phyloP scores from a whole-genome alignment of 1,140 invertebrate species.

The Brachionus rotundiformis region DNA sequence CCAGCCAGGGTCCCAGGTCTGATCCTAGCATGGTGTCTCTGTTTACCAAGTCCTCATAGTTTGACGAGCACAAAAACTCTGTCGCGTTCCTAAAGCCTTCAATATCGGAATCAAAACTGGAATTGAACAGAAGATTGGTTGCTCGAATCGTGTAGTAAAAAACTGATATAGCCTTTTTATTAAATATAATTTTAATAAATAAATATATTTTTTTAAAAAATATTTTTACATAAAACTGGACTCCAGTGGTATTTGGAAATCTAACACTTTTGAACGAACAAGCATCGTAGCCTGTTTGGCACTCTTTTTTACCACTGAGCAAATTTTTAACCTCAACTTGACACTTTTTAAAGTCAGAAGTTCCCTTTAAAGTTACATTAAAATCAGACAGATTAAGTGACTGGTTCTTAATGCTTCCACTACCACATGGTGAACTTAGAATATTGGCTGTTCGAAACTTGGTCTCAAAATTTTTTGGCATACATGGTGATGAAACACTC shows the following conservation, averaged over 20 bases:
- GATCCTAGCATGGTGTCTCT: background rate
- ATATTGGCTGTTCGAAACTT: background rate
- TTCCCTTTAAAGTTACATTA: background rate
- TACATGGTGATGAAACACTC: background rate
- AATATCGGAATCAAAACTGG: conserved; percentile 1
- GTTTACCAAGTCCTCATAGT: background rate
- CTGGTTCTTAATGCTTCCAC: background rate
- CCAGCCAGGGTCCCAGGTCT: background rate
- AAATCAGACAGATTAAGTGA: background rate
- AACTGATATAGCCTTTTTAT: conserved; percentile 7
- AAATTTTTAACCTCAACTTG: background rate
- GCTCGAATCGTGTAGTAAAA: conserved; percentile 20
- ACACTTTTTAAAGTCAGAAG: background rate
- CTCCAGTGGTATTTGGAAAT: conserved; percentile 20
- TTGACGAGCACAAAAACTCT: background rate
- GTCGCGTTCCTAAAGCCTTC: conserved; percentile 15
- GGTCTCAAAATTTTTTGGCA: background rate
- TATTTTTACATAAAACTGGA: background rate
- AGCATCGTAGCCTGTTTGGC: background rate
- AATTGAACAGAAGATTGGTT: conserved; percentile 14
- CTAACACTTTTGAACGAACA: conserved; percentile 6
- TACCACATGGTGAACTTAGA: background rate
- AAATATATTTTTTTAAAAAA: background rate
- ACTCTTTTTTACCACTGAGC: background rate
- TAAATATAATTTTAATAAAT: background rate